phyloP scores from a whole-genome alignment of 1,140 invertebrate species.

The Brachystomella parvula region DNA sequence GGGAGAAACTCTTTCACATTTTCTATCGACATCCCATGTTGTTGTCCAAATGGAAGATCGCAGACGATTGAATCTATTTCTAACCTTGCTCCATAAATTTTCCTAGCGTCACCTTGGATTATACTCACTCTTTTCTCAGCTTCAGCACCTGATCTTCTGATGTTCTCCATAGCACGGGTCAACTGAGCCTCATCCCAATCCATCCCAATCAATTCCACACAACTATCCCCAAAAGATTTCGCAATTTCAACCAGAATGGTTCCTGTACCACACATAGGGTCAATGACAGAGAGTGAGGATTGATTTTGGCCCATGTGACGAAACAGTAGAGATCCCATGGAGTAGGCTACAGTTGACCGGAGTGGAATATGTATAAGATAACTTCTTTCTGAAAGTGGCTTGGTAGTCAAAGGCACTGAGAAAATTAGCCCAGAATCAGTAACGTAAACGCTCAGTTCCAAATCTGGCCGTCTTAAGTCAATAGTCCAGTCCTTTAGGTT shows the following conservation, averaged over 20 bases:
- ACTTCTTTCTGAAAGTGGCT: slow-evolving; percentile 13
- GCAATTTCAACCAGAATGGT: slow-evolving; percentile 12
- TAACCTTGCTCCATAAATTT: background rate
- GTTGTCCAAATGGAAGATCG: slow-evolving; percentile 15
- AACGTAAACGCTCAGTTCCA: slow-evolving; percentile 13
- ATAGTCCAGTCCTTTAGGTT: slow-evolving; percentile 5
- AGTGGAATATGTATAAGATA: slow-evolving; percentile 17
- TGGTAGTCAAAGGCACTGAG: background rate
- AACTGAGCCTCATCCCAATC: background rate
- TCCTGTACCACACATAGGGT: slow-evolving; percentile 13
- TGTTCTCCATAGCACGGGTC: background rate
- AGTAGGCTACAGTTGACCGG: background rate
- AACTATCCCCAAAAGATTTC: background rate
- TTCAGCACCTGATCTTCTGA: background rate
- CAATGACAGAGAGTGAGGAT: background rate
- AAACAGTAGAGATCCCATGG: background rate
- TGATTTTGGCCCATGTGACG: background rate
- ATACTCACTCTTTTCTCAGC: background rate
- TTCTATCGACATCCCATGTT: background rate
- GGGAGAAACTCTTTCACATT: background rate
- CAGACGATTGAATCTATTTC: slow-evolving; percentile 7
- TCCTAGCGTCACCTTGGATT: background rate
- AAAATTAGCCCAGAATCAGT: slow-evolving; percentile 9
- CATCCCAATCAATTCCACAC: background rate
- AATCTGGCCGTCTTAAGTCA: background rate